These are phyloP conservation scores for Chrysotoxum bicinctum DNA, from an alignment of 2,888 invertebrate genomes.

Conservation along the genomic window DNA sequence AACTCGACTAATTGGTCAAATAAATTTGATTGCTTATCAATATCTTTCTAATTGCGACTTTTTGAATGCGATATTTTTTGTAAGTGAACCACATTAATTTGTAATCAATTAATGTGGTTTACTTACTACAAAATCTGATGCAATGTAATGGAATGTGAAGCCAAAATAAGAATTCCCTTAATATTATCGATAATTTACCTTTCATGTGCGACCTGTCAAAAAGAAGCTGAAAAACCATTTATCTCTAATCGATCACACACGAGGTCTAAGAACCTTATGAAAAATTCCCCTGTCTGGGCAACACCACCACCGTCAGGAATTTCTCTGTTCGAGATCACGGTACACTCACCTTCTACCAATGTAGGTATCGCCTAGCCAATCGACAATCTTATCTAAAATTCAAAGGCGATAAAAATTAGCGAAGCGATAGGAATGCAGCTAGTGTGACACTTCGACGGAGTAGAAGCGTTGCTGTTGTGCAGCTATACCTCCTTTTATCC, in stretches of 20 bases:
- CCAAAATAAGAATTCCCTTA: background rate
- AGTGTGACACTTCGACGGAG: slow-evolving; percentile 20
- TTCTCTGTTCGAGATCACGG: slow-evolving; percentile 22
- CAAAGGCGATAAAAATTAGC: slow-evolving; percentile 47
- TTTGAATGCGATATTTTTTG: background rate
- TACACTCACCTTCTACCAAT: slow-evolving; percentile 31
- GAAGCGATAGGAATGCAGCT: slow-evolving; percentile 42
- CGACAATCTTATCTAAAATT: slow-evolving; percentile 45
- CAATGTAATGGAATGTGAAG: slow-evolving; percentile 15
- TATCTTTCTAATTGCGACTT: slow-evolving; percentile 24
- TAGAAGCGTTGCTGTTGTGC: background rate
- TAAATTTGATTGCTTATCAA: slow-evolving; percentile 11
- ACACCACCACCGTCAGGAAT: too few relatives aligned
- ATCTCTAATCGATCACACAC: background rate
- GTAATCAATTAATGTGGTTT: background rate
- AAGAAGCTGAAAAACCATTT: background rate
- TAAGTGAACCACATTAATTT: background rate
- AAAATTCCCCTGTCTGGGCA: slow-evolving; percentile 7
- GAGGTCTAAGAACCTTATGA: slow-evolving; percentile 26
- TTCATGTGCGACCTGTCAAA: background rate
- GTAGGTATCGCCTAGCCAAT: background rate
- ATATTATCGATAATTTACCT: background rate
- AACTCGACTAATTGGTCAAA: background rate
- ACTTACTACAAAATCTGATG: background rate
- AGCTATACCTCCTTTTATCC: background rate